Conservation (phyloP, 2,888 invertebrate genomes). For the Synanthedon vespiformis region DNA sequence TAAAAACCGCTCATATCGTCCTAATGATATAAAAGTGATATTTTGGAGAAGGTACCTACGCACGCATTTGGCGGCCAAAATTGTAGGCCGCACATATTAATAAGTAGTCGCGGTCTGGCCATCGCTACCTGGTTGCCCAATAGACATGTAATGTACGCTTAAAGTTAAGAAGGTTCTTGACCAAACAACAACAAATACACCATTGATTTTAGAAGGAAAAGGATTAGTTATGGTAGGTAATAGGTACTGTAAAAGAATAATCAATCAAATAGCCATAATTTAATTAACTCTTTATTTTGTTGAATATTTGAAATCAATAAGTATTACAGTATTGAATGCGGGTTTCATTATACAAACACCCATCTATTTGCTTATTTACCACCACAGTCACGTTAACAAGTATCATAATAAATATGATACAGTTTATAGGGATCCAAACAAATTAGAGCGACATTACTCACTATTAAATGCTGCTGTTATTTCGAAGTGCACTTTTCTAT, state of each 20-base stretch:
- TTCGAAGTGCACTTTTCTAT: not conserved
- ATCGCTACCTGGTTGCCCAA: too few species aligned
- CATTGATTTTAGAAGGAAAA: too few species aligned
- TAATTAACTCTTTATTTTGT: conserved; percentile 70
- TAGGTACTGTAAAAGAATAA: conserved; percentile 2
- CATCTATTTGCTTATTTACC: conserved; percentile 67
- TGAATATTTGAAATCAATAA: conserved; percentile 68
- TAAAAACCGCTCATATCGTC: too few species aligned
- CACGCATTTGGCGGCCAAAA: too few species aligned
- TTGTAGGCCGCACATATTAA: too few species aligned
- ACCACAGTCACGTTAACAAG: conserved; percentile 60
- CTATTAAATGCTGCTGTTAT: not conserved
- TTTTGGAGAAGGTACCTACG: too few species aligned
- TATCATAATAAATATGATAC: conserved; percentile 15
- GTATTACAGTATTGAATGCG: conserved; percentile 68
- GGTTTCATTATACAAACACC: conserved; percentile 67
- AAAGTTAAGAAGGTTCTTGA: too few species aligned
- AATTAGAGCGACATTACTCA: conserved; percentile 28
- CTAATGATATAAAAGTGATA: too few species aligned
- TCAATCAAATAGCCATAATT: conserved; percentile 24
- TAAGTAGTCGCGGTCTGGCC: too few species aligned
- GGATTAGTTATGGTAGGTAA: not conserved
- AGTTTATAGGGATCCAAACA: conserved; percentile 8
- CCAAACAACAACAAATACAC: too few species aligned
- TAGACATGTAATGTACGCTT: too few species aligned